Evolutionary conservation across 2,888 invertebrate genomes (phyloP).

Genomic region (Cantharis flavilabris): DNA sequence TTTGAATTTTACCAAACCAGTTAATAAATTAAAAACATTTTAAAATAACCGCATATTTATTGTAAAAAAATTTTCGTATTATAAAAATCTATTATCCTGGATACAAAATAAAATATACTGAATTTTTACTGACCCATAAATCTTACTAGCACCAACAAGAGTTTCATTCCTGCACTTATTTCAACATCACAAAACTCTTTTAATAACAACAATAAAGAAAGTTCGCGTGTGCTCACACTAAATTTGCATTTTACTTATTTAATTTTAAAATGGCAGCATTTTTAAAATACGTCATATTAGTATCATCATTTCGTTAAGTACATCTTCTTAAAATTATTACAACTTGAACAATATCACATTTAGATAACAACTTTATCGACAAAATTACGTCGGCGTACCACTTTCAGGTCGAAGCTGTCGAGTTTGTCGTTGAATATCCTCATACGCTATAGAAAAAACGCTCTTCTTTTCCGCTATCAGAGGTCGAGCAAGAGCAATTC

Average conservation of each 20-base stretch:
- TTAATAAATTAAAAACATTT: not conserved
- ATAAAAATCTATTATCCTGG: not conserved
- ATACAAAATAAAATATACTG: not conserved
- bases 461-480: constrained; percentile 87
- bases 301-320: not conserved
- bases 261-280: constrained; percentile 1
- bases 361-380: not conserved
- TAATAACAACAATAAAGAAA: not conserved
- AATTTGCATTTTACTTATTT: not conserved
- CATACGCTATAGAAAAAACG: constrained; percentile 90
- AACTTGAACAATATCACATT: not conserved
- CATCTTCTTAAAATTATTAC: not conserved
- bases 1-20: too few relatives aligned
- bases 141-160: not conserved
- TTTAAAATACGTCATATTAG: not conserved
- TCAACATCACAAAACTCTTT: not conserved
- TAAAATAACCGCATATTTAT: not conserved
- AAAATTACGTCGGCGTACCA: constrained; percentile 67
- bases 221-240: not conserved
- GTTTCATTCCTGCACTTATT: not conserved
- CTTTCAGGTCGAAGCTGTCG: constrained; percentile 81
- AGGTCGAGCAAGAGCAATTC: constrained; percentile 75
- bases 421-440: constrained; percentile 86
- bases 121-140: not conserved
- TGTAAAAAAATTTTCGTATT: not conserved